A percentile compares a stretch with the other conserved stretches of the same genome.
These are phyloP conservation scores for Sisor rabdophorus DNA, from an alignment of 2,113 vertebrate species.

Conservation along the genomic window DNA sequence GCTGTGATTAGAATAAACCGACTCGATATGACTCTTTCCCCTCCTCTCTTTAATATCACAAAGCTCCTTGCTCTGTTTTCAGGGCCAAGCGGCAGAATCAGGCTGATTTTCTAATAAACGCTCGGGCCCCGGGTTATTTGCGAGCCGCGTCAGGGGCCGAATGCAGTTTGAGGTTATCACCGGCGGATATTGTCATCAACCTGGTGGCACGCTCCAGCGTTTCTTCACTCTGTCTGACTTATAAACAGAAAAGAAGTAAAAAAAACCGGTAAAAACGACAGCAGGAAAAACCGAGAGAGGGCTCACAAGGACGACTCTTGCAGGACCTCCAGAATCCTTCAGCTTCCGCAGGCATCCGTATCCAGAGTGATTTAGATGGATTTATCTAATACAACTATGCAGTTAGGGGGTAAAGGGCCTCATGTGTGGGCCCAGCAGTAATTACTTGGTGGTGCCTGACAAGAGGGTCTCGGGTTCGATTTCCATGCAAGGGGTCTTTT, in stretches of 20 bases:
- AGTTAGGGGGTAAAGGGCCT: too few species aligned
- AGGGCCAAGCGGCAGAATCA: conserved; percentile 41
- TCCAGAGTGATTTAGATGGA: too few species aligned
- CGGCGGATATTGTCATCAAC: conserved; percentile 46
- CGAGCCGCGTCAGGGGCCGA: conserved; percentile 54
- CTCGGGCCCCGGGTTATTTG: conserved; percentile 64
- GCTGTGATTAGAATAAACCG: conserved; percentile 54
- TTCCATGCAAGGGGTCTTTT: too few species aligned
- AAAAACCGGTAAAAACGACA: conserved; percentile 10
- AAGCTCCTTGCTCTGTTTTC: conserved; percentile 24
- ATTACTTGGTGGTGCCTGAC: too few species aligned
- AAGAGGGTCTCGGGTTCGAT: too few species aligned
- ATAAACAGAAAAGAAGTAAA: conserved; percentile 20
- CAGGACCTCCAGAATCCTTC: too few species aligned
- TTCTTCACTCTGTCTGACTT: conserved; percentile 36
- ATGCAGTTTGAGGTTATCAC: conserved; percentile 54
- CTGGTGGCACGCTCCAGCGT: conserved; percentile 29
- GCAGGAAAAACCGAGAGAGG: background rate
- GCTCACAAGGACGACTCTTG: too few species aligned
- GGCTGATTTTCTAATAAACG: conserved; percentile 75
- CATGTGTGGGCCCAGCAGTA: too few species aligned
- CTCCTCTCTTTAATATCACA: conserved; percentile 53
- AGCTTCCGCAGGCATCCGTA: too few species aligned
- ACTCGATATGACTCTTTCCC: conserved; percentile 29
- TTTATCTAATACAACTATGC: too few species aligned